Conservation (phyloP, 1,140 invertebrate genomes). For the Macrocentrus cingulum region DNA sequence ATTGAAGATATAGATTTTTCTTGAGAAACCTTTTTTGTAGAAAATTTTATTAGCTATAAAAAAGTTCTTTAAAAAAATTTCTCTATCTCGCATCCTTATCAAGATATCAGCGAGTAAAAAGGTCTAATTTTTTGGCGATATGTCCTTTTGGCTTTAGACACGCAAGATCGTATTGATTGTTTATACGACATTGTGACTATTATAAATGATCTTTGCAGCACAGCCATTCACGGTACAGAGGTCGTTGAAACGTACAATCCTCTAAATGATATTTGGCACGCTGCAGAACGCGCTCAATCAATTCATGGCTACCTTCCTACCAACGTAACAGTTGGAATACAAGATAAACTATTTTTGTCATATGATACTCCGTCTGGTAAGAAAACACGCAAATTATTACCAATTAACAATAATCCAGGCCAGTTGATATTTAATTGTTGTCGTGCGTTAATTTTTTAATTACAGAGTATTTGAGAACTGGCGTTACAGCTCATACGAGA, state of each 20-base stretch:
- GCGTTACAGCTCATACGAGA: slow-evolving; percentile 45
- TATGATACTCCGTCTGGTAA: slow-evolving; percentile 50
- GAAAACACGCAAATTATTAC: not conserved
- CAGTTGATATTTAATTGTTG: not conserved
- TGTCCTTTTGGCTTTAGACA: too few species aligned
- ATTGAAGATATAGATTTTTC: too few species aligned
- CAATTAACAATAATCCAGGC: not conserved
- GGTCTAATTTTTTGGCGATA: too few species aligned
- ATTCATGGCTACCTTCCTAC: slow-evolving; percentile 64
- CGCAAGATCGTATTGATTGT: slow-evolving; percentile 8
- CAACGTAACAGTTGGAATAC: slow-evolving; percentile 52
- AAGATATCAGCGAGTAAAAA: too few species aligned
- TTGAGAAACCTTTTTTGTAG: too few species aligned
- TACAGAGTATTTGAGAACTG: slow-evolving; percentile 47
- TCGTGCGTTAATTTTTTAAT: slow-evolving; percentile 9
- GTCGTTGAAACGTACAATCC: slow-evolving; percentile 63
- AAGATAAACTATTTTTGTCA: slow-evolving; percentile 49
- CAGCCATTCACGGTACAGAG: slow-evolving; percentile 63
- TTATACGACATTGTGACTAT: slow-evolving; percentile 19
- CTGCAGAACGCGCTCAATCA: slow-evolving; percentile 62
- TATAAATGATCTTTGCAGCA: slow-evolving; percentile 42
- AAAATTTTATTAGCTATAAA: too few species aligned
- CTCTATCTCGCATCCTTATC: too few species aligned
- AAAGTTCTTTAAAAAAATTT: too few species aligned
- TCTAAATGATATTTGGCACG: slow-evolving; percentile 62